Base-by-base conservation (phyloP, 1,140 invertebrate genomes). In the Himalopsyche phryganea region DNA sequence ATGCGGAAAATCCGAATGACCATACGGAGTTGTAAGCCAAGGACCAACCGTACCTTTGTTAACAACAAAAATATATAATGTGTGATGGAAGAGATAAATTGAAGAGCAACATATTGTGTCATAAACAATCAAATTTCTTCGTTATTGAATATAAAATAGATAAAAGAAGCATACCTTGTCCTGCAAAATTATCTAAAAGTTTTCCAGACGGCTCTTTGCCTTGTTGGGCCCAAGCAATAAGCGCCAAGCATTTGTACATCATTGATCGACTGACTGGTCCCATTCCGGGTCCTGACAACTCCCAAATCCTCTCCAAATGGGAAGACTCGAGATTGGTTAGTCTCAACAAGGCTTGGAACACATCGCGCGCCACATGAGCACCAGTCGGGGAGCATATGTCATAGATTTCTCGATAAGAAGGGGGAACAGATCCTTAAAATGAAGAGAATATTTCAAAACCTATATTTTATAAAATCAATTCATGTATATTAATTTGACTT, bases 221-320 rank as follows among this genome's bases (percentile, higher is more conserved):
- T 69, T 87, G 85, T 63, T 88, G 86, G 23, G 85, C 82, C 66
- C 85, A 81, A 3, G 83, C 85, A 41, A 86, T 78, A 14, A 87
- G 71, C 1, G 85, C 85, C 35, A 88, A 70, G 11, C 83, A 84
- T 74, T 86, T 87, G 67, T 86, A 88, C 6, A 85, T 65, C 63
- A 75, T 77, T 41, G 75, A 80, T 55, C 83, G 70, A 6, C 80
- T 82, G 10, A 88, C 68, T 52, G 77, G 76, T 13, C 83, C 83
- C 55, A 80, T 76, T 44, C 81, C 80, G 52, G 77, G 78, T 56
- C 85, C 83, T 2, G 84, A 79, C 28, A 83, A 60, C 57, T 87
- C 83, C 84, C 85, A 87, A 69, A 88, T 87, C 79, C 78, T 58
- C 55, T 81, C 81, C 20, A 86, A 73, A 49, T 80, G 74, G 18